A percentile compares a stretch with the other conserved stretches of the same genome.
phyloP scores from a whole-genome alignment of 2,113 vertebrate genomes.

The Rhagologus leucostigma region DNA sequence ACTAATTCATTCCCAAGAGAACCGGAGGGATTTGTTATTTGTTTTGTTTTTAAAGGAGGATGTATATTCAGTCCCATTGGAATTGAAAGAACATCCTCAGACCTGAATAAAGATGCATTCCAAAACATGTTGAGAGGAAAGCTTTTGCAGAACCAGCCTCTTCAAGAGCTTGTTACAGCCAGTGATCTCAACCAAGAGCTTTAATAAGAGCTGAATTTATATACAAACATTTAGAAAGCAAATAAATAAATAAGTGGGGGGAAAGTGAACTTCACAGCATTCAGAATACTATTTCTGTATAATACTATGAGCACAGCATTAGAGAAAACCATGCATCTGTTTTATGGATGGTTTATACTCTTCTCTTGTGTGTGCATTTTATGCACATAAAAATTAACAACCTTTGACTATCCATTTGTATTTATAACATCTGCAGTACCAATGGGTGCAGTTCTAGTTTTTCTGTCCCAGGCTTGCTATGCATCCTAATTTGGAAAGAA shows the following conservation, averaged over 20 bases:
- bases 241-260: constrained; percentile 10
- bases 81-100: not conserved
- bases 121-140: not conserved
- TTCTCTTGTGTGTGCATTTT: constrained; percentile 33
- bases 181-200: not conserved
- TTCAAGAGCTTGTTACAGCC: not conserved
- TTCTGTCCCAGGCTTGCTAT: constrained; percentile 17
- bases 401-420: constrained; percentile 56
- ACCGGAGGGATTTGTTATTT: not conserved
- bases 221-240: constrained; percentile 5
- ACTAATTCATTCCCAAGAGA: not conserved
- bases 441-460: constrained; percentile 10
- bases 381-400: constrained; percentile 57
- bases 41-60: not conserved
- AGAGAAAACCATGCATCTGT: constrained; percentile 22
- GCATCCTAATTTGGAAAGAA: constrained; percentile 45
- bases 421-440: constrained; percentile 64
- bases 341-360: constrained; percentile 49
- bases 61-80: not conserved
- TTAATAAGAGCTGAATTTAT: constrained; percentile 49
- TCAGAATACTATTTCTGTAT: not conserved
- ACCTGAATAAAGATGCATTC: constrained; percentile 8
- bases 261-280: not conserved
- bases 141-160: not conserved
- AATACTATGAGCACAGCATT: not conserved